phyloP scores from a whole-genome alignment of 2,113 vertebrate genomes.

The Corvus moneduloides region DNA sequence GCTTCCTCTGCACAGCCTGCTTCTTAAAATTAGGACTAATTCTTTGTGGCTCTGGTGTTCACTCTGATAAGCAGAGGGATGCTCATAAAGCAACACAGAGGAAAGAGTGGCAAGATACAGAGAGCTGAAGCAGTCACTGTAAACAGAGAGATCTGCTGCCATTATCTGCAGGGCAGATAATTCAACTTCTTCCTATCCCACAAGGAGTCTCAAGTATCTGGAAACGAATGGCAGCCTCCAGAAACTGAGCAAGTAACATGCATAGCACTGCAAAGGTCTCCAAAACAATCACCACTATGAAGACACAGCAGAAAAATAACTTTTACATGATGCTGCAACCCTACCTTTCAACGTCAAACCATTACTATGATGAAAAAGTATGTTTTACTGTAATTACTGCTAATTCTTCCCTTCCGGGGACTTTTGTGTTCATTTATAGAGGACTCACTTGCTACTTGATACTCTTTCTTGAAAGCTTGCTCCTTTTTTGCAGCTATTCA shows the following conservation, averaged over 20 bases:
- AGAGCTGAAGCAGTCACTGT: neutral
- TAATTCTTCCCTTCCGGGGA: constrained; percentile 27
- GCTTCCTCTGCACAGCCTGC: neutral
- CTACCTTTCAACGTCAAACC: neutral
- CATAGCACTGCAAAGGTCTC: neutral
- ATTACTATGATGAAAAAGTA: constrained; percentile 5
- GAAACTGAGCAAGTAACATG: neutral
- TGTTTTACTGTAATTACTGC: constrained; percentile 1
- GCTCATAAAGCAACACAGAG: neutral
- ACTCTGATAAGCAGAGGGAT: neutral
- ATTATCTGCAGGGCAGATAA: neutral
- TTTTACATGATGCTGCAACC: neutral
- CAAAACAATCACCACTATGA: neutral
- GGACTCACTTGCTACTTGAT: neutral
- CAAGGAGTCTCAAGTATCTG: neutral
- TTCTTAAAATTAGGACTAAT: neutral
- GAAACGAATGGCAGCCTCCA: neutral
- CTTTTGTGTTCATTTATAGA: neutral
- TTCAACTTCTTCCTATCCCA: neutral
- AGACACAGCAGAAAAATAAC: neutral
- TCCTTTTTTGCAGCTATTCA: neutral
- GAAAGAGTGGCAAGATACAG: neutral
- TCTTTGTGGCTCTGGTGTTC: neutral
- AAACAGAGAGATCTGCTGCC: neutral
- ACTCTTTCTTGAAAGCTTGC: neutral